These are phyloP conservation scores for Elephantulus edwardii DNA, from an alignment of 2,113 vertebrate genomes.

Conservation along the genomic window DNA sequence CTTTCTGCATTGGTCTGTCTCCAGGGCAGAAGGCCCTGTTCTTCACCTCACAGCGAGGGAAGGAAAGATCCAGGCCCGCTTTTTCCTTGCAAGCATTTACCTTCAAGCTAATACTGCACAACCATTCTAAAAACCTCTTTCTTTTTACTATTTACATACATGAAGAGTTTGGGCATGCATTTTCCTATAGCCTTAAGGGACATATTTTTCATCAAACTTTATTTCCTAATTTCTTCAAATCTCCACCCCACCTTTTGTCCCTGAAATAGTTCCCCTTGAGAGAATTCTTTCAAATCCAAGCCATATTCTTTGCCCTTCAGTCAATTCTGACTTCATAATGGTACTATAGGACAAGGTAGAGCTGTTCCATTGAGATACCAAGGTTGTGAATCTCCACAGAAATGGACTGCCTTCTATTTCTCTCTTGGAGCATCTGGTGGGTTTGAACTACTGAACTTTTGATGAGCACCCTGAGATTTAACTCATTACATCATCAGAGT, in stretches of 20 bases:
- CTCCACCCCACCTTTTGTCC: background rate
- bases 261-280: background rate
- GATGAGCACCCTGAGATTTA: no score
- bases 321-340: no score
- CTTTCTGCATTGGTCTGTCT: slow-evolving; percentile 46
- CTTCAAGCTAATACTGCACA: background rate
- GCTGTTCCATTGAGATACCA: no score
- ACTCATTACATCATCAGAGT: no score
- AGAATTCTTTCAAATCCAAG: no score
- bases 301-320: no score
- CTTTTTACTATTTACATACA: background rate
- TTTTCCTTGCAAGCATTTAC: background rate
- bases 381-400: no score
- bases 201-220: background rate
- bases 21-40: slow-evolving; percentile 36
- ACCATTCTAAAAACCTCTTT: background rate
- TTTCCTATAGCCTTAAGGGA: background rate
- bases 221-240: background rate
- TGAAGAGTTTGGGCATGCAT: background rate
- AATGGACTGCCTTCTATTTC: no score
- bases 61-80: background rate
- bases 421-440: no score
- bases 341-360: no score
- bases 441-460: no score
- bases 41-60: background rate